Evolutionary conservation across 2,113 vertebrate genomes (phyloP).

Genomic region (Loxodonta africana): DNA sequence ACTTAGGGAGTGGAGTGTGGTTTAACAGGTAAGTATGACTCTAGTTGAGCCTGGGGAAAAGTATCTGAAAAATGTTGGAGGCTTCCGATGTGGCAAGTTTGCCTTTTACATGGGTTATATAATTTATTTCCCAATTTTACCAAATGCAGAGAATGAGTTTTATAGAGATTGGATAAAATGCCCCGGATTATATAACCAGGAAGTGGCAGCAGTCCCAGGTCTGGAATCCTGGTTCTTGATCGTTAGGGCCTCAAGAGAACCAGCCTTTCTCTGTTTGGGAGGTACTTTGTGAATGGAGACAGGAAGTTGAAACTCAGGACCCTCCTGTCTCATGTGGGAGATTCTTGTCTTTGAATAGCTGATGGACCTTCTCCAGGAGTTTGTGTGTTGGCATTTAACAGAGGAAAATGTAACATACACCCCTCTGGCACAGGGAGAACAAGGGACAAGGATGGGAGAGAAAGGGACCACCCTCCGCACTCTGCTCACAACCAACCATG

Average conservation of each 20-base stretch:
- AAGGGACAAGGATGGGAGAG: neutral
- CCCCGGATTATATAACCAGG: slow-evolving; percentile 72
- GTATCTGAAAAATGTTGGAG: neutral
- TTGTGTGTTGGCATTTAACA: slow-evolving; percentile 57
- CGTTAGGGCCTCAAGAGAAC: neutral
- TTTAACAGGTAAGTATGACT: neutral
- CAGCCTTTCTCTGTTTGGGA: slow-evolving; percentile 35
- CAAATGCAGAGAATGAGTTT: slow-evolving; percentile 40
- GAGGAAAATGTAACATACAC: slow-evolving; percentile 41
- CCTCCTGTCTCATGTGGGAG: neutral
- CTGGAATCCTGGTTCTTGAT: slow-evolving; percentile 65
- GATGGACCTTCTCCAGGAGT: slow-evolving; percentile 49
- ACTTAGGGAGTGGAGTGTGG: too few relatives aligned
- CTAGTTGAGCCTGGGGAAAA: neutral
- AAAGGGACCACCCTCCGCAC: slow-evolving; percentile 64
- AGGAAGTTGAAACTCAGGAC: slow-evolving; percentile 50
- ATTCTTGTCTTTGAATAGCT: neutral
- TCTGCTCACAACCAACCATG: neutral
- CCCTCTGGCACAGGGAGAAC: neutral
- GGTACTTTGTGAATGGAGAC: slow-evolving; percentile 56
- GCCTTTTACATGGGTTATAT: neutral
- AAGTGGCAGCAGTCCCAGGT: slow-evolving; percentile 60
- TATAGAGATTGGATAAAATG: slow-evolving; percentile 34
- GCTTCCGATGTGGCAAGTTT: neutral
- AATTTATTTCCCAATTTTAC: slow-evolving; percentile 32